Conservation (phyloP, 2,797 vertebrate genomes). For the Poeciliopsis presidionis region DNA sequence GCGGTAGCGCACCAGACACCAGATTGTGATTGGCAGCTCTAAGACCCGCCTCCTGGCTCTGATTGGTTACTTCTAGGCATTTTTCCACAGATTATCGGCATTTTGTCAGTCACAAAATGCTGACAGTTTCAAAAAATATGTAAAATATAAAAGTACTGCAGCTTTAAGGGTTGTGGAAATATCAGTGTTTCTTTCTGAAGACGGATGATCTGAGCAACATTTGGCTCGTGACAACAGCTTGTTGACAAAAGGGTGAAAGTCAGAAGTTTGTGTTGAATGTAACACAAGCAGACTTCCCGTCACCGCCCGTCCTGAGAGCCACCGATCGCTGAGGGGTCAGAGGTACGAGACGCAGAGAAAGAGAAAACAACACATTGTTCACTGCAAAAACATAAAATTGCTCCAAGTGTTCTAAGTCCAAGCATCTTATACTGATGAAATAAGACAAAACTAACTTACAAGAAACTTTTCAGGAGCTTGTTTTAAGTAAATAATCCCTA, state of each 20-base stretch:
- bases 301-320: background rate
- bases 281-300: background rate
- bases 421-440: too few species aligned
- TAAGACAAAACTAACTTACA: too few species aligned
- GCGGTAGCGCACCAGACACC: too few species aligned
- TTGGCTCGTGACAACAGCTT: background rate
- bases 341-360: background rate
- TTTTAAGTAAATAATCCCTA: too few species aligned
- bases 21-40: too few species aligned
- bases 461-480: too few species aligned
- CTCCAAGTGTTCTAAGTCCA: too few species aligned
- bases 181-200: background rate
- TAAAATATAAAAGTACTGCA: too few species aligned
- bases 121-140: background rate
- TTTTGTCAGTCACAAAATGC: too few species aligned
- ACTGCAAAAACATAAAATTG: background rate
- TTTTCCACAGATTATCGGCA: too few species aligned
- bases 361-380: background rate
- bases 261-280: conserved; percentile 13
- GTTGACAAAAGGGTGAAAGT: conserved; percentile 5
- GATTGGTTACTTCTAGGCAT: too few species aligned
- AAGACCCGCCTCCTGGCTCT: too few species aligned
- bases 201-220: background rate
- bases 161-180: background rate
- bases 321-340: background rate